These are phyloP conservation scores for Bradynema listronoti DNA, from an alignment of 1,140 invertebrate genomes.

Conservation along the genomic window DNA sequence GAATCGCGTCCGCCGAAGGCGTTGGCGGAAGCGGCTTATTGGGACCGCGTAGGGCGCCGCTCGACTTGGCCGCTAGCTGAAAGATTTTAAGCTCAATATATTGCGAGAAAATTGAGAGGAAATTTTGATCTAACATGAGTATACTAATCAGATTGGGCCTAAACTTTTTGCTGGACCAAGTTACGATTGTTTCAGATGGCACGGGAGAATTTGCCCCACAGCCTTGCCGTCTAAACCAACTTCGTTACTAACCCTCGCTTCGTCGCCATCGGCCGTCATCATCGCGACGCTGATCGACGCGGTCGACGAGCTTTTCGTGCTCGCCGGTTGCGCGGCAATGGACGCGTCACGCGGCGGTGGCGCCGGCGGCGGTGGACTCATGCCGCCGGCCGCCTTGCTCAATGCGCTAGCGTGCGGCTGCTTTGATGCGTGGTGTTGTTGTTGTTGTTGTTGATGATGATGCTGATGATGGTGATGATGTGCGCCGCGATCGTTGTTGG, in stretches of 20 bases:
- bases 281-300: constrained; percentile 16
- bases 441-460: constrained; percentile 9
- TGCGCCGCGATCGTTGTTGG: too few relatives aligned
- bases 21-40: constrained; percentile 85
- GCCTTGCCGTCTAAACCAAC: too few relatives aligned
- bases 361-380: constrained; percentile 73
- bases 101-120: too few relatives aligned
- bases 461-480: too few relatives aligned
- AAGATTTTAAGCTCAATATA: too few relatives aligned
- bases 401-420: constrained; percentile 54
- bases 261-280: constrained; percentile 2
- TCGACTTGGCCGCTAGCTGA: too few relatives aligned
- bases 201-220: too few relatives aligned
- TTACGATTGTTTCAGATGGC: too few relatives aligned
- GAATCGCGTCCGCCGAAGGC: constrained; percentile 64
- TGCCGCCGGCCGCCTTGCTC: constrained; percentile 58
- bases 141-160: neutral
- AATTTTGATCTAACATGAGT: too few relatives aligned
- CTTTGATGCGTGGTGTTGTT: constrained; percentile 53
- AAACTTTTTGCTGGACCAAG: neutral
- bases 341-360: constrained; percentile 64
- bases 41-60: constrained; percentile 61
- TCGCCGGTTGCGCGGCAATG: constrained; percentile 55
- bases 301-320: constrained; percentile 18
- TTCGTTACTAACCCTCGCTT: too few relatives aligned